Conservation (phyloP, 2,888 invertebrate species). For the Argyresthia goedartella region DNA sequence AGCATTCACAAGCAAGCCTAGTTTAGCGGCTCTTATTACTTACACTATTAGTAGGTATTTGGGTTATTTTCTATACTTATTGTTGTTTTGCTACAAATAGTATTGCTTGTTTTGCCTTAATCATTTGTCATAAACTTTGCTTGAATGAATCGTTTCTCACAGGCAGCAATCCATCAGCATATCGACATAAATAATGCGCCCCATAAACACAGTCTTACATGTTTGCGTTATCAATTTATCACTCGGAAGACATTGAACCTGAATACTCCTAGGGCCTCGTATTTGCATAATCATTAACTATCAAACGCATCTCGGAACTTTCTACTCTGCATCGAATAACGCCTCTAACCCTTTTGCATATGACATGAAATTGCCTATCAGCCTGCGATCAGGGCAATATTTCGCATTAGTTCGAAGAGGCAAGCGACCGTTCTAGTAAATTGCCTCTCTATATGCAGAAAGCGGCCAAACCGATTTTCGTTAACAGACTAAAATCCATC, state of each 20-base stretch:
- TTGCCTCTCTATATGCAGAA: conserved; percentile 61
- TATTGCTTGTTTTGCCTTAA: too few species aligned
- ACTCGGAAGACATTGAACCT: conserved; percentile 29
- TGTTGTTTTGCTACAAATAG: too few species aligned
- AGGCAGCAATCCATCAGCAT: conserved; percentile 10
- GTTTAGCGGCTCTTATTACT: too few species aligned
- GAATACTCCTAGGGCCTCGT: conserved; percentile 32
- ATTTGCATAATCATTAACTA: conserved; percentile 47
- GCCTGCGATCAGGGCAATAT: conserved; percentile 26
- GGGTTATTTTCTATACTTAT: too few species aligned
- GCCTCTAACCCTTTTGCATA: not conserved
- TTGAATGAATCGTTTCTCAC: conserved; percentile 7
- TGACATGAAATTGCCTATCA: conserved; percentile 21
- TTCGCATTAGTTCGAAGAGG: conserved; percentile 44
- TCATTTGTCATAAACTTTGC: conserved; percentile 5
- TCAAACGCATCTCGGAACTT: conserved; percentile 21
- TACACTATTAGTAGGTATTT: too few species aligned
- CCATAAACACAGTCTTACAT: conserved; percentile 17
- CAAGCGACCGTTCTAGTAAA: conserved; percentile 47
- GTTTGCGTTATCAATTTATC: conserved; percentile 28
- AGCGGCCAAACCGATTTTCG: conserved; percentile 53
- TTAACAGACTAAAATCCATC: conserved; percentile 40
- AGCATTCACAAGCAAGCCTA: too few species aligned
- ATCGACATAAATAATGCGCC: conserved; percentile 15
- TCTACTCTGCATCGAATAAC: not conserved